Evolutionary conservation across 2,113 vertebrate species (phyloP).

Genomic region (human): GRCh38 chr20:22924001-22924500

Average conservation of each 20-base stretch:
- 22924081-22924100: background rate
- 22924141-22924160: background rate
- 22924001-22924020: background rate
- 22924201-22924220: background rate
- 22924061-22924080: background rate
- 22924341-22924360: background rate
- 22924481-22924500: background rate
- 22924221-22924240: background rate
- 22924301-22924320: background rate
- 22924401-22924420: background rate
- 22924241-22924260: too few relatives aligned
- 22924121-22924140: background rate
- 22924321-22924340: background rate
- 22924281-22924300: background rate
- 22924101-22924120: background rate
- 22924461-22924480: background rate
- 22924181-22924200: background rate
- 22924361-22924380: background rate
- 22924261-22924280: background rate
- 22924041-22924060: background rate
- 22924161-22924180: background rate
- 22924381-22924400: background rate
- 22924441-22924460: background rate
- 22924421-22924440: background rate
- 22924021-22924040: background rate